phyloP scores from a whole-genome alignment of 2,797 vertebrate genomes.

The Lindbergichthys nudifrons region DNA sequence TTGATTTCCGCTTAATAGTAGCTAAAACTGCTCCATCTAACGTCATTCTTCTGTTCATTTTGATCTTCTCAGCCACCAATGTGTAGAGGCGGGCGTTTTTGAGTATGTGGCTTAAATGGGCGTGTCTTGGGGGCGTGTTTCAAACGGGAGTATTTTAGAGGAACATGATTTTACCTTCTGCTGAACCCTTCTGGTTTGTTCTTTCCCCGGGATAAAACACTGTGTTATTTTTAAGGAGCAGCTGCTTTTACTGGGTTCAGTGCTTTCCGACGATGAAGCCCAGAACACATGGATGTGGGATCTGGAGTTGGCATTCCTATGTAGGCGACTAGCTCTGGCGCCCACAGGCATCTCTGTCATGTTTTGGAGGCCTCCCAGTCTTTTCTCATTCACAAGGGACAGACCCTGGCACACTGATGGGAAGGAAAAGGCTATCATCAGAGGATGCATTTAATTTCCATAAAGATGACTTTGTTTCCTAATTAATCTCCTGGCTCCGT shows the following conservation, averaged over 20 bases:
- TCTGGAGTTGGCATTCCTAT: slow-evolving; percentile 55
- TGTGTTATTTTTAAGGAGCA: slow-evolving; percentile 61
- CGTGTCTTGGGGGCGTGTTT: no score
- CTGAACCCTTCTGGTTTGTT: background rate
- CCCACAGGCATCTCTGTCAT: slow-evolving; percentile 59
- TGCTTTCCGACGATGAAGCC: slow-evolving; percentile 63
- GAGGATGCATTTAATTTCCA: slow-evolving; percentile 84
- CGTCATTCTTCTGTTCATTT: no score
- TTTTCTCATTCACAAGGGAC: slow-evolving; percentile 67
- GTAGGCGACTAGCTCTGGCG: slow-evolving; percentile 47
- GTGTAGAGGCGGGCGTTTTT: no score
- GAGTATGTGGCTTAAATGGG: no score
- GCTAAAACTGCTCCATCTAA: no score
- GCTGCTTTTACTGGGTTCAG: slow-evolving; percentile 70
- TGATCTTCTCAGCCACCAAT: no score
- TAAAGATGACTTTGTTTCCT: slow-evolving; percentile 84
- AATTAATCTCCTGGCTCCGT: slow-evolving; percentile 84
- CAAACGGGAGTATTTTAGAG: no score
- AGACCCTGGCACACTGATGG: slow-evolving; percentile 65
- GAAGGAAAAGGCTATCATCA: slow-evolving; percentile 74
- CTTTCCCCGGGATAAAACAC: slow-evolving; percentile 22
- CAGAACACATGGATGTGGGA: slow-evolving; percentile 69
- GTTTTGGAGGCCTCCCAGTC: slow-evolving; percentile 68
- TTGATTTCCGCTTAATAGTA: background rate
- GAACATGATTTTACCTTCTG: background rate